Evolutionary conservation across 2,797 vertebrate species (phyloP).

Genomic region (Trachops cirrhosus): DNA sequence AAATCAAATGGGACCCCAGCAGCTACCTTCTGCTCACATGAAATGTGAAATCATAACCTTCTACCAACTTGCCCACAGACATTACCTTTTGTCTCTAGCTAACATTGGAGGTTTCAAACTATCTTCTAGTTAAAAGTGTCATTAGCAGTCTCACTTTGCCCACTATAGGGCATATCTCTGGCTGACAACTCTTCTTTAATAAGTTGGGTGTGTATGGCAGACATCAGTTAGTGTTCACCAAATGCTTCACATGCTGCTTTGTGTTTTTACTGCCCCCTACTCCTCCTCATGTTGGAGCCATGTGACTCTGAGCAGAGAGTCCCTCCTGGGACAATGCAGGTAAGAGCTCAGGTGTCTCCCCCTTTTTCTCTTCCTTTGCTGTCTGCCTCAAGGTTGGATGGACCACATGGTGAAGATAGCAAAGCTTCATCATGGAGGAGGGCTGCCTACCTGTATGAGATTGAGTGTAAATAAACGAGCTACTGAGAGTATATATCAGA

Average conservation of each 20-base stretch:
- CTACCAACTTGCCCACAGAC: not conserved
- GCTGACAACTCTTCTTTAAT: not conserved
- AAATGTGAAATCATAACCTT: not conserved
- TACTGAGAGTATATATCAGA: not conserved
- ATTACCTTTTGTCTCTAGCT: not conserved
- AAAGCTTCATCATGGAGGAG: not conserved
- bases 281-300: not conserved
- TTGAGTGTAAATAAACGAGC: not conserved
- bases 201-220: not conserved
- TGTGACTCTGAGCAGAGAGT: not conserved
- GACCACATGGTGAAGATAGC: too few species aligned
- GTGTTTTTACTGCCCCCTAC: not conserved
- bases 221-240: not conserved
- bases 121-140: not conserved
- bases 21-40: not conserved
- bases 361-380: not conserved
- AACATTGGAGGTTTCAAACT: not conserved
- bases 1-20: not conserved
- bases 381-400: not conserved
- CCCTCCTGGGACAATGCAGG: not conserved
- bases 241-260: not conserved
- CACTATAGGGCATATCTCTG: not conserved
- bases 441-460: not conserved
- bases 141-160: not conserved
- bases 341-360: not conserved